Evolutionary conservation across 2,797 vertebrate genomes (phyloP).

Genomic region (Gallinago solitaria): DNA sequence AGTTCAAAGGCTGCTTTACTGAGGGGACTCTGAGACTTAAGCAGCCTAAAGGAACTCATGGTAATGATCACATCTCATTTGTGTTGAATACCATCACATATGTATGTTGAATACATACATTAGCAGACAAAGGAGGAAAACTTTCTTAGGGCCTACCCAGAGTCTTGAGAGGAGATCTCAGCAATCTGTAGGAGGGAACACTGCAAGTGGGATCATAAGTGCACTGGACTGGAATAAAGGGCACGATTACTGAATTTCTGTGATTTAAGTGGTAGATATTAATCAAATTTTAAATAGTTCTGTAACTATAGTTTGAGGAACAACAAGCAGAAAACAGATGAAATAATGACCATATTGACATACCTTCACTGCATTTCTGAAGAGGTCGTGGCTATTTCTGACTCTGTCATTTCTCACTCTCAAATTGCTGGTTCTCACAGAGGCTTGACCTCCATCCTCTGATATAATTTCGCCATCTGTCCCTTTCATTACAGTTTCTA

Average conservation of each 20-base stretch:
- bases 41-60: neutral
- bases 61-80: neutral
- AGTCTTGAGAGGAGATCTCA: neutral
- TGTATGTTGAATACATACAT: neutral
- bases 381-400: constrained; percentile 1
- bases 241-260: neutral
- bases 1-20: neutral
- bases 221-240: neutral
- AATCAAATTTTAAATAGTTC: neutral
- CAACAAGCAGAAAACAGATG: neutral
- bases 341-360: neutral
- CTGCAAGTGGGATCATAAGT: neutral
- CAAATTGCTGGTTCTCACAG: constrained; percentile 12
- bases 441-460: constrained; percentile 32
- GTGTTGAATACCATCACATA: neutral
- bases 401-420: constrained; percentile 25
- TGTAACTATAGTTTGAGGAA: neutral
- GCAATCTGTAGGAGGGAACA: neutral
- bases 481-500: constrained; percentile 26
- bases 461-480: constrained; percentile 14
- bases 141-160: neutral
- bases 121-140: neutral
- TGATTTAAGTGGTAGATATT: neutral
- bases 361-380: neutral
- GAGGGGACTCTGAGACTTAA: neutral